Base-by-base conservation (phyloP, 23 tunicate species). In the Oikopleura dioica region DNA sequence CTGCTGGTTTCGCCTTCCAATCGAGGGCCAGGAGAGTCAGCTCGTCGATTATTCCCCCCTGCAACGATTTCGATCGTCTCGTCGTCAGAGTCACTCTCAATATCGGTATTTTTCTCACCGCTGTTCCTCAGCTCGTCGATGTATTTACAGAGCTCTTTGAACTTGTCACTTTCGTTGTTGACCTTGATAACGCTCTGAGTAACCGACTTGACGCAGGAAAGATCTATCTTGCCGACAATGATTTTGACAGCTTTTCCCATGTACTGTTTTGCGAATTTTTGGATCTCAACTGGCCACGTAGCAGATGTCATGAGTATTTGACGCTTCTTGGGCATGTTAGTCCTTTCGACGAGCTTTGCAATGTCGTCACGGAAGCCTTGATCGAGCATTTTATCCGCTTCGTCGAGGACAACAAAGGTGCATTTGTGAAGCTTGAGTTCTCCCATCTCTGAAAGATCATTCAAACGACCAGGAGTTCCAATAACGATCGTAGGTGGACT, bases 271-370 rank as follows among this genome's bases (percentile, higher is more conserved):
- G 72, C 72, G 4, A 63, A 63, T 16, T 23, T 63, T 63, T 63
- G 72, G 26, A 63, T 28, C 26, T 63, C 72, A 23, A 63, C 4
- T 0, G 95, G 99, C 99, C 99, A 94, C 0, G 99, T 94, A 16
- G 99, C 99, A 36, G 99, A 94, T 37, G 99, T 94, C 99, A 94
- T 94, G 24, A 94, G 21, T 0, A 88, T 86, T 72, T 94, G 99
- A 1, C 99, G 81, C 68, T 94, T 92, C 9, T 87, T 92, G 29
- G 92, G 80, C 28, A 91, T 86, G 51, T 85, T 91, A 1, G 85
- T 37, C 50, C 21, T 44, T 44, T 44, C 16, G 33, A 94, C 32
- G 32, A 94, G 83, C 50, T 94, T 94, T 84, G 77, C 82, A 37
- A 94, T 83, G 69, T 94, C 88, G 4, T 95, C 95, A 55, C 86